Percentiles rank a stretch among this genome's conserved stretches.
These are phyloP conservation scores for Euphonia xanthogaster DNA, from an alignment of 2,797 vertebrate species.

Conservation along the genomic window DNA sequence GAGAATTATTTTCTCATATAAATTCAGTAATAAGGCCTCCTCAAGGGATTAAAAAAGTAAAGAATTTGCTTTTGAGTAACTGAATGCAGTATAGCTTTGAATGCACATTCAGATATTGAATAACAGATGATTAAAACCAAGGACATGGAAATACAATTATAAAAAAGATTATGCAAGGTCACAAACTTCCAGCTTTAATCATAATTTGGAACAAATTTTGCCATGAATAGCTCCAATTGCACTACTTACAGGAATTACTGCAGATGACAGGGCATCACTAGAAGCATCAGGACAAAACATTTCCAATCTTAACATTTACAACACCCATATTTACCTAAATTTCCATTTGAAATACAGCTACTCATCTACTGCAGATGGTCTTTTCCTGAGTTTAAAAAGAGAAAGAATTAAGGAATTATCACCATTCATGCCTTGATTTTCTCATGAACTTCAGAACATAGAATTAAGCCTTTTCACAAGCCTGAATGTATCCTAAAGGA, in stretches of 20 bases:
- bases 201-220: not conserved
- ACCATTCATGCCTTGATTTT: not conserved
- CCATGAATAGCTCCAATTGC: not conserved
- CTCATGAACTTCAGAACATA: not conserved
- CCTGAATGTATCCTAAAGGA: not conserved
- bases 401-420: not conserved
- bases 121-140: not conserved
- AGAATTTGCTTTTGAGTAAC: not conserved
- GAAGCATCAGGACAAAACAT: not conserved
- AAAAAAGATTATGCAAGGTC: not conserved
- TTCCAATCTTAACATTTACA: not conserved
- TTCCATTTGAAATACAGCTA: not conserved
- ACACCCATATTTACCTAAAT: not conserved
- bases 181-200: not conserved
- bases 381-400: not conserved
- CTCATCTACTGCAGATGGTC: not conserved
- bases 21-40: not conserved
- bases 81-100: not conserved
- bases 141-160: not conserved
- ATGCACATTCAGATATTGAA: not conserved
- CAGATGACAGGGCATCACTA: not conserved
- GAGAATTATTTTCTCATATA: not conserved
- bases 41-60: not conserved
- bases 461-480: not conserved
- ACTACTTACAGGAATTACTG: not conserved